Base-by-base conservation (phyloP, 1,140 invertebrate species). In the Lordiphosa clarofinis region DNA sequence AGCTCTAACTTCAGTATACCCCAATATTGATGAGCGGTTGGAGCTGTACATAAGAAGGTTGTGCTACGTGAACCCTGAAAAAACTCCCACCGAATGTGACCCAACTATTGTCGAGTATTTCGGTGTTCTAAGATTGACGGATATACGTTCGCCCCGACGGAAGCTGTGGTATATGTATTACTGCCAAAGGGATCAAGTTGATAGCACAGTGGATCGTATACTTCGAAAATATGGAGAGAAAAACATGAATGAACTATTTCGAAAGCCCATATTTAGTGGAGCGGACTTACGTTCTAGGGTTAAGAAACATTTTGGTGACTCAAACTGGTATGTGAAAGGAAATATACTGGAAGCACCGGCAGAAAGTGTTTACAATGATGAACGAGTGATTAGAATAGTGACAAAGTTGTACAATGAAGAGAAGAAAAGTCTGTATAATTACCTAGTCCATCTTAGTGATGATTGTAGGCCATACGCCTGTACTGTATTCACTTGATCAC, bases 131-230 rank as follows among this genome's bases (percentile, higher is more conserved):
- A 84, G 60, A 12, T 19, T 82, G 0, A 70, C 24, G 1, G 72
- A 84, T 38, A 6, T 62, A 8, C 43, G 67, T 2, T 38, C 59
- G 3, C 76, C 76, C 0, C 57, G 55, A 0, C 60, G 76, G 0
- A 82, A 82, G 35, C 6, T 82, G 0, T 82, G 76, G 76, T 76
- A 82, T 12, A 58, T 76, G 28, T 82, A 73, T 35, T 82, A 76
- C 9, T 42, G 63, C 1, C 40, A 43, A 1, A 8, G 48, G 2
- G 36, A 74, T 1, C 50, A 73, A 4, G 13, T 82, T 6, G 60
- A 64, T 13, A 24, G 52, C 10, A 70, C 63, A 13, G 39, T 82
- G 11, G 65, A 76, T n/a, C 54, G 44, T 2, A 66, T 79, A 24
- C 69, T 66, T 7, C 57, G 42, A 4, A 82, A 84, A 56, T 84